Evolutionary conservation across 1,140 invertebrate genomes (phyloP).

Genomic region (Psilanteris sp.): DNA sequence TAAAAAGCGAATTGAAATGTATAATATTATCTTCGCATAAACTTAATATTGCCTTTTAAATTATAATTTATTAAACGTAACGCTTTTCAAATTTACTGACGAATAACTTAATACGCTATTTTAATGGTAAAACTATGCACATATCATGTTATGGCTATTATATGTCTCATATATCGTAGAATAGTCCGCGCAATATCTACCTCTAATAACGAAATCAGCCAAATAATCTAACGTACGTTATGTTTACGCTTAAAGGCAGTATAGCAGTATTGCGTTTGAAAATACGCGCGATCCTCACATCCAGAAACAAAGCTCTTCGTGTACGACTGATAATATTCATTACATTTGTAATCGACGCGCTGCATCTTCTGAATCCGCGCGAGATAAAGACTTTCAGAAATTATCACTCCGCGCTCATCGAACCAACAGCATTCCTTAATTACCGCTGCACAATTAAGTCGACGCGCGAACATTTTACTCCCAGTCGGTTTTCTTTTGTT

Average conservation of each 20-base stretch:
- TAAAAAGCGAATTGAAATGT: too few relatives aligned
- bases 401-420: too few relatives aligned
- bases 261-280: conserved; percentile 13
- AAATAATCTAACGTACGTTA: conserved; percentile 21
- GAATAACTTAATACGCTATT: conserved; percentile 10
- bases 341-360: conserved; percentile 37
- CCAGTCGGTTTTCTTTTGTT: conserved; percentile 9
- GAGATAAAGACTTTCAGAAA: conserved; percentile 13
- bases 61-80: too few relatives aligned
- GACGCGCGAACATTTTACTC: neutral
- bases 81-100: neutral
- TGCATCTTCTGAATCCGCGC: conserved; percentile 7
- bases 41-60: too few relatives aligned
- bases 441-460: conserved; percentile 11
- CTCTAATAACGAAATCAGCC: conserved; percentile 21
- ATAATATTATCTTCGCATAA: too few relatives aligned
- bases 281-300: conserved; percentile 4
- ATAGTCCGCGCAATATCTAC: conserved; percentile 18
- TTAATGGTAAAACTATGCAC: conserved; percentile 7
- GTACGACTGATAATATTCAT: conserved; percentile 30
- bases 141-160: conserved; percentile 1
- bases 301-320: conserved; percentile 18
- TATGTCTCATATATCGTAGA: conserved; percentile 16
- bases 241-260: conserved; percentile 26
- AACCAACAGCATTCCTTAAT: conserved; percentile 22